Evolutionary conservation across 2,888 invertebrate genomes (phyloP).

Genomic region (Drosophila mercatorum): DNA sequence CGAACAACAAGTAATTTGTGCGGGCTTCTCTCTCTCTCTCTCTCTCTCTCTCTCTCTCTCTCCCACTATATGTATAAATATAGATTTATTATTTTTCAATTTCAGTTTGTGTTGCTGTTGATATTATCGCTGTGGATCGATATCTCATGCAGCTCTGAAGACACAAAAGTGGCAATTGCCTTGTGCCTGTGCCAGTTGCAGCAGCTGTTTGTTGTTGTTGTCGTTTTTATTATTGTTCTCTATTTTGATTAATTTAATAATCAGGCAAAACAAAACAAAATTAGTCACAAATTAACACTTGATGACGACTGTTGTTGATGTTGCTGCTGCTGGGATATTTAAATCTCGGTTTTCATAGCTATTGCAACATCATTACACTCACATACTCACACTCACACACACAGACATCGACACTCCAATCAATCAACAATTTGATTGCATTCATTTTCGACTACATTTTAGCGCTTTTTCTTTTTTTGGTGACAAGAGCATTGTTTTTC

Average conservation of each 20-base stretch:
- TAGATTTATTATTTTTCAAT: neutral
- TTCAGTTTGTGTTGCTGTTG: neutral
- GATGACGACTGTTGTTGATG: constrained; percentile 4
- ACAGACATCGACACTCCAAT: neutral
- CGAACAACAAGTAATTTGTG: constrained; percentile 42
- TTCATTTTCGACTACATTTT: constrained; percentile 16
- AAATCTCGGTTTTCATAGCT: constrained; percentile 22
- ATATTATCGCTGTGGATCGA: constrained; percentile 30
- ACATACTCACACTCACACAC: neutral
- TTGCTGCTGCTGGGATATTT: neutral
- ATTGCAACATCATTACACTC: neutral
- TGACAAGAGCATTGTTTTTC: constrained; percentile 9
- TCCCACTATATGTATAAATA: too few species aligned
- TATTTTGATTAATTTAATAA: constrained; percentile 7
- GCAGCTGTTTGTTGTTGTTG: constrained; percentile 3
- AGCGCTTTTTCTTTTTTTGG: neutral
- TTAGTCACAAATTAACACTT: constrained; percentile 38
- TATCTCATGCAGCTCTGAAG: neutral
- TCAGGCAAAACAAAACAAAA: constrained; percentile 17
- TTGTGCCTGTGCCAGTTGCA: constrained; percentile 14
- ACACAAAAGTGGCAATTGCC: constrained; percentile 14
- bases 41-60: neutral
- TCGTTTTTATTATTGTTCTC: neutral
- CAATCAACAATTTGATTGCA: neutral
- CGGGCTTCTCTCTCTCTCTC: constrained; percentile 11